phyloP scores from a whole-genome alignment of 2,797 vertebrate genomes.

The Typhlichthys eigenmanni region DNA sequence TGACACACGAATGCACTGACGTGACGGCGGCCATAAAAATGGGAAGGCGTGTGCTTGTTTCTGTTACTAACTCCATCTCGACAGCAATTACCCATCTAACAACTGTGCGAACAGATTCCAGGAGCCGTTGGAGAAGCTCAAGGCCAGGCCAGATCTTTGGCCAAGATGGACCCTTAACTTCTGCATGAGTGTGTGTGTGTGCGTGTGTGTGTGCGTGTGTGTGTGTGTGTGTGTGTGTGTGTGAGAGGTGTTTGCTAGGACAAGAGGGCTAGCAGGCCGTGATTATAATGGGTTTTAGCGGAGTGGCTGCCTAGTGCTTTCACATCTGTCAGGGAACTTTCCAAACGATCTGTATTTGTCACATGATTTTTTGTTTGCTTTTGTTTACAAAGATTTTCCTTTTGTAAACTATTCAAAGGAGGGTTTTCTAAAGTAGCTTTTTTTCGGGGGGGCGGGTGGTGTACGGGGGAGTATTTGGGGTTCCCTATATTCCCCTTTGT shows the following conservation, averaged over 20 bases:
- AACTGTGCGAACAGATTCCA: too few species aligned
- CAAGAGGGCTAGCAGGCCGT: background rate
- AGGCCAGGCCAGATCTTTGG: too few species aligned
- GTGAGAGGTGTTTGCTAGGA: background rate
- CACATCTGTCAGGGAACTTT: conserved; percentile 73
- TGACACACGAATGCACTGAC: conserved; percentile 66
- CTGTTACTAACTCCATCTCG: background rate
- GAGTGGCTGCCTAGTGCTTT: conserved; percentile 59
- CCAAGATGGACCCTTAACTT: too few species aligned
- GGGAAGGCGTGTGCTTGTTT: conserved; percentile 11
- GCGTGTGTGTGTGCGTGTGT: background rate
- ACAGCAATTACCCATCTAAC: too few species aligned
- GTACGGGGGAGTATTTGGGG: conserved; percentile 3
- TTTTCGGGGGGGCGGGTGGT: conserved; percentile 4
- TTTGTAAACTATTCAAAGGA: conserved; percentile 74
- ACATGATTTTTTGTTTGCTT: conserved; percentile 58
- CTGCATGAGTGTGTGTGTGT: too few species aligned
- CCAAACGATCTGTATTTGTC: conserved; percentile 56
- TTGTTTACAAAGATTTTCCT: conserved; percentile 37
- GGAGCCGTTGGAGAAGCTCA: too few species aligned
- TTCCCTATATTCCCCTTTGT: conserved; percentile 50
- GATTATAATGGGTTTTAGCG: conserved; percentile 17
- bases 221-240: background rate
- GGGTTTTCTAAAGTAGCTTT: conserved; percentile 49
- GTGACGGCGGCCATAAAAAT: conserved; percentile 33